These are phyloP conservation scores for Bos indicus DNA, from an alignment of 2,113 vertebrate species.

Conservation along the genomic window DNA sequence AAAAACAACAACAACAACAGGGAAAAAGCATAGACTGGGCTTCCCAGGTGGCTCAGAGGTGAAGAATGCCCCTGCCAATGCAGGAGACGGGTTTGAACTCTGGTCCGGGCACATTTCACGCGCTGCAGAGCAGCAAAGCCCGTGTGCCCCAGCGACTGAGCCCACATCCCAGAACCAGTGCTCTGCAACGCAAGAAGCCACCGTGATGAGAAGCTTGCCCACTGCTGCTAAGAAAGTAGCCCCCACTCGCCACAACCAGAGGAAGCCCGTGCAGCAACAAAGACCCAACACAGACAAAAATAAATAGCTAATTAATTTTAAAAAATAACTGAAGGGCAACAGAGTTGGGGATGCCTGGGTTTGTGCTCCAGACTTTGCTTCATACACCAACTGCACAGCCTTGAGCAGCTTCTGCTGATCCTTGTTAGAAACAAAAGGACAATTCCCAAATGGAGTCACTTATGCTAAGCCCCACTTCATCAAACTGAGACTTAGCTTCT, in stretches of 20 bases:
- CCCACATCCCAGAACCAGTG: background rate
- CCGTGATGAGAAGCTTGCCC: background rate
- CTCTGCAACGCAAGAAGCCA: background rate
- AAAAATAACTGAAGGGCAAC: background rate
- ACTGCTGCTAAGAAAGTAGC: background rate
- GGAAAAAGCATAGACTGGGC: background rate
- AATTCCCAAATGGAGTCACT: background rate
- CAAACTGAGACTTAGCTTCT: background rate
- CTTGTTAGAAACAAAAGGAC: background rate
- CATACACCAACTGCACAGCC: background rate
- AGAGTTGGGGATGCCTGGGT: background rate
- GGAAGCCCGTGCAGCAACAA: background rate
- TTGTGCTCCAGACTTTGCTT: background rate
- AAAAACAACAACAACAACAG: background rate
- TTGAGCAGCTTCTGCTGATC: background rate
- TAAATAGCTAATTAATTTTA: background rate
- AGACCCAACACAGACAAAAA: background rate
- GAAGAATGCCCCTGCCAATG: background rate
- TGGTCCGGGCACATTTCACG: background rate
- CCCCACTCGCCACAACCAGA: background rate
- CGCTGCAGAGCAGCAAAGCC: background rate
- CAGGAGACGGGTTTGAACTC: background rate
- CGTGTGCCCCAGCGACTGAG: background rate
- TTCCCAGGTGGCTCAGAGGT: background rate
- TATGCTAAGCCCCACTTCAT: background rate